A percentile compares a stretch with the other conserved stretches of the same genome.
phyloP scores from a whole-genome alignment of 2,888 invertebrate genomes.

The Cephus sareptanus region DNA sequence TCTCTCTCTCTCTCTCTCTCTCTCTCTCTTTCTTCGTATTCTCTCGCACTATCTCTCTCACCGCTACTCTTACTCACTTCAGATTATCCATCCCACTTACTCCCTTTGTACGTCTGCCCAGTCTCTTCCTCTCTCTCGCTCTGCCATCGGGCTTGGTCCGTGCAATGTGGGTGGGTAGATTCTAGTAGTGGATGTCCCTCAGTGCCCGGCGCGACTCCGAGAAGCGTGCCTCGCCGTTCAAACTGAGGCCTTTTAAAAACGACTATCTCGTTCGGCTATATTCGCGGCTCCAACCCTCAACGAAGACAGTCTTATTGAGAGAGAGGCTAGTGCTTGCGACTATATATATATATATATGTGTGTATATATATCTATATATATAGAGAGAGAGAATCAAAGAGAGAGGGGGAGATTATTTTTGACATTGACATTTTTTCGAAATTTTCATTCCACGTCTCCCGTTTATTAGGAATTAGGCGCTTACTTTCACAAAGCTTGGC shows the following conservation, averaged over 20 bases:
- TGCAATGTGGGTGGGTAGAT: conserved; percentile 54
- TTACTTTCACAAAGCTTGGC: no score
- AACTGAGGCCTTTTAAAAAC: no score
- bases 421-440: no score
- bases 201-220: conserved; percentile 66
- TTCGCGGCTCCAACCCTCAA: no score
- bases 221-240: conserved; percentile 61
- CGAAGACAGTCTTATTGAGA: neutral
- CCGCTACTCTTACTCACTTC: neutral
- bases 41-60: conserved; percentile 1
- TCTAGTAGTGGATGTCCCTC: conserved; percentile 64
- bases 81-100: conserved; percentile 14
- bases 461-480: no score
- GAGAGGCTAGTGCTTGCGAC: neutral
- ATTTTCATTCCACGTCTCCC: no score
- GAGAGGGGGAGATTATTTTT: neutral
- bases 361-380: no score
- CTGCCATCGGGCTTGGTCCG: neutral
- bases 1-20: no score
- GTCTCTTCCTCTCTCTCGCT: conserved; percentile 5
- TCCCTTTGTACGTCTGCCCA: neutral
- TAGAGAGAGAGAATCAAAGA: neutral
- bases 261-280: no score
- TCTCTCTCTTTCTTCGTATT: neutral
- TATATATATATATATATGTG: neutral